Percentiles rank a stretch among this genome's conserved stretches.
phyloP scores from a whole-genome alignment of 2,113 vertebrate genomes.

The Hippocampus mohnikei region DNA sequence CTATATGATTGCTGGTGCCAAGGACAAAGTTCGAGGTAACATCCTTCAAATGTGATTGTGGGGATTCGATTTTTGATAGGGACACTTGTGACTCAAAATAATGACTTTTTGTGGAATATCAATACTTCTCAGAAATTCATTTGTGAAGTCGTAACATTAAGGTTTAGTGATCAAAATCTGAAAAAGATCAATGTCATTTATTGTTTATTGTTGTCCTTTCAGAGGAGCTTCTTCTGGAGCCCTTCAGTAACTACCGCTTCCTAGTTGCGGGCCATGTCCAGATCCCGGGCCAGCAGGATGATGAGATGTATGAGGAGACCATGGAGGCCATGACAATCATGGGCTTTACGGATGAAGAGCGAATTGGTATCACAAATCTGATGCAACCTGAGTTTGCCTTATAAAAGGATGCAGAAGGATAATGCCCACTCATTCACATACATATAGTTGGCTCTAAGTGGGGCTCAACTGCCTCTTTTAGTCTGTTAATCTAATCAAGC shows the following conservation, averaged over 20 bases:
- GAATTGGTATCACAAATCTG: constrained; percentile 66
- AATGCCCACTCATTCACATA: background rate
- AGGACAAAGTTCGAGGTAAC: constrained; percentile 65
- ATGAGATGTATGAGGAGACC: constrained; percentile 90
- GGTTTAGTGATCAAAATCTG: background rate
- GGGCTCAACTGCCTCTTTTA: background rate
- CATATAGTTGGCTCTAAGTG: background rate
- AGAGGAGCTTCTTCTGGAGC: constrained; percentile 89
- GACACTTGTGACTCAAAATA: background rate
- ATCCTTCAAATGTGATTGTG: background rate
- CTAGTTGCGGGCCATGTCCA: constrained; percentile 83
- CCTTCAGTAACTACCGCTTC: constrained; percentile 87
- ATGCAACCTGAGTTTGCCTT: background rate
- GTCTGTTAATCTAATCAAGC: background rate
- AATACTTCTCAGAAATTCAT: background rate
- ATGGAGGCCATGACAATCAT: constrained; percentile 94
- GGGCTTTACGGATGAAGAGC: constrained; percentile 88
- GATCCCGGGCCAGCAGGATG: constrained; percentile 84
- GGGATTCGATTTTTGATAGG: background rate
- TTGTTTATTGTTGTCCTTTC: constrained; percentile 13
- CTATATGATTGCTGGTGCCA: constrained; percentile 87
- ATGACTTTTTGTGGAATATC: background rate
- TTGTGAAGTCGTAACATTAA: background rate
- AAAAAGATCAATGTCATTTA: background rate
- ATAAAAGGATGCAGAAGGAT: background rate